phyloP scores from a whole-genome alignment of 2,113 vertebrate species.

The Eira barbara region DNA sequence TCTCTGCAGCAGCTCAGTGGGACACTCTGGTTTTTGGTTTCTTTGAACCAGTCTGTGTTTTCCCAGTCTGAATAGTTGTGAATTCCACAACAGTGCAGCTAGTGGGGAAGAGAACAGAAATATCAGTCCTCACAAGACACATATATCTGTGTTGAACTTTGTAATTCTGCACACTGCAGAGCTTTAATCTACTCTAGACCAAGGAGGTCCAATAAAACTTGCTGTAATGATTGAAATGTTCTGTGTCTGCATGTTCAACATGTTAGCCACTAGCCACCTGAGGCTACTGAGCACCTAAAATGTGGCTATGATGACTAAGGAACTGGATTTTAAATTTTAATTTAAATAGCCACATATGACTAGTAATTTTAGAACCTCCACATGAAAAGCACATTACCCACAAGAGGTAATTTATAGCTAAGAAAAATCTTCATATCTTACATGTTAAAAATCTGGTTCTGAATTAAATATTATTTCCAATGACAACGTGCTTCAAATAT shows the following conservation, averaged over 20 bases:
- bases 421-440: conserved; percentile 9
- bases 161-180: neutral
- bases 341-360: neutral
- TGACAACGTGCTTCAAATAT: neutral
- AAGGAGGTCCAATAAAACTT: neutral
- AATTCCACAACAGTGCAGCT: conserved; percentile 97
- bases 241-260: neutral
- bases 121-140: neutral
- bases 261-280: neutral
- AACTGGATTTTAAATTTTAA: neutral
- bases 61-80: conserved; percentile 97
- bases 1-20: conserved; percentile 96
- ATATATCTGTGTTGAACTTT: neutral
- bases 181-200: neutral
- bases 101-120: neutral
- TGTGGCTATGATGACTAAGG: neutral
- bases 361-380: neutral
- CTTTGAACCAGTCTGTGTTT: conserved; percentile 94
- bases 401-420: neutral
- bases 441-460: conserved; percentile 18
- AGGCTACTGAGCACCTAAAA: neutral
- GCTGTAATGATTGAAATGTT: neutral
- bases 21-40: conserved; percentile 96
- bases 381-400: neutral
- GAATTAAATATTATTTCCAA: conserved; percentile 28